Conservation (phyloP, 2,113 vertebrate genomes). For the Corydoras sp. region DNA sequence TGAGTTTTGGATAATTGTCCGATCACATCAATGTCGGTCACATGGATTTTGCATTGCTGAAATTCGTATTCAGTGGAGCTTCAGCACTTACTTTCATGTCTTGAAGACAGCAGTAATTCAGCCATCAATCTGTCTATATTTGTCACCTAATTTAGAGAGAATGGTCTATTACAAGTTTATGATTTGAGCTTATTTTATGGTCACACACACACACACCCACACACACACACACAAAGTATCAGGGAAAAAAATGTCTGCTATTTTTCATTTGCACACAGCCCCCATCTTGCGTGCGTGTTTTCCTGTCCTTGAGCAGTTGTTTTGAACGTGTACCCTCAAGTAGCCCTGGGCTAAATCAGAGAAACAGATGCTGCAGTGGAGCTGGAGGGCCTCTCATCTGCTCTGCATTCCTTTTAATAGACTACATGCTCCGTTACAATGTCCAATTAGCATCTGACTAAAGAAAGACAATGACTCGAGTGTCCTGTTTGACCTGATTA, state of each 20-base stretch:
- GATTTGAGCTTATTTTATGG: slow-evolving; percentile 23
- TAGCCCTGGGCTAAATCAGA: slow-evolving; percentile 33
- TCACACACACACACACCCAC: slow-evolving; percentile 6
- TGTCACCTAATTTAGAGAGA: slow-evolving; percentile 26
- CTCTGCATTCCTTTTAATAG: slow-evolving; percentile 6
- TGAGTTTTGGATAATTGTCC: neutral
- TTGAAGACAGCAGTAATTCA: slow-evolving; percentile 16
- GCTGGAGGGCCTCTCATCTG: slow-evolving; percentile 22
- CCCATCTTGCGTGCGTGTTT: slow-evolving; percentile 3
- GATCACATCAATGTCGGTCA: slow-evolving; percentile 7
- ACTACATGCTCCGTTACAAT: slow-evolving; percentile 4
- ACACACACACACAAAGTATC: slow-evolving; percentile 3
- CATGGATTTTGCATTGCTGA: slow-evolving; percentile 8
- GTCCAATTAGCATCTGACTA: slow-evolving; percentile 15
- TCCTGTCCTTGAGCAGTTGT: slow-evolving; percentile 32
- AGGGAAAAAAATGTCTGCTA: slow-evolving; percentile 8
- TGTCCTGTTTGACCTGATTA: slow-evolving; percentile 4
- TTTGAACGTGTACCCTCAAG: slow-evolving; percentile 21
- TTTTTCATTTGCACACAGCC: slow-evolving; percentile 11
- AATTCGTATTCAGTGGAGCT: slow-evolving; percentile 11
- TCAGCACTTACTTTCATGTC: slow-evolving; percentile 10
- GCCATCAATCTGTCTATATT: slow-evolving; percentile 28
- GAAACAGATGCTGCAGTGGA: slow-evolving; percentile 32
- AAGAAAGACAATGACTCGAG: neutral
- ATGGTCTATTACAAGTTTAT: slow-evolving; percentile 26